Conservation (phyloP, 2,113 vertebrate genomes). For the Coreoperca whiteheadi region DNA sequence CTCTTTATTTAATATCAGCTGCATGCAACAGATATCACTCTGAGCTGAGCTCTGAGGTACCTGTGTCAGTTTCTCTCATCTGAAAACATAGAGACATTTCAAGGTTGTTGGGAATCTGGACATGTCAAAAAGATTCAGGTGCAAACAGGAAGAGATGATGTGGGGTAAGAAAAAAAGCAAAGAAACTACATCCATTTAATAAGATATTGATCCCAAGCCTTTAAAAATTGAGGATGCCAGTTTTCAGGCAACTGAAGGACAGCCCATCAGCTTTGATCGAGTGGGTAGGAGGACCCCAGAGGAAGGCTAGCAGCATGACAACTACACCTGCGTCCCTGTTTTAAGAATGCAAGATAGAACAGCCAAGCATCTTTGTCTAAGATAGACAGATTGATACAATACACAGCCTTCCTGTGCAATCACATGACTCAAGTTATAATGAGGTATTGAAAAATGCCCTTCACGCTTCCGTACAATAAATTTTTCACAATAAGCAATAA, state of each 20-base stretch:
- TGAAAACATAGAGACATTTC: slow-evolving; percentile 31
- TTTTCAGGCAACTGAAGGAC: slow-evolving; percentile 69
- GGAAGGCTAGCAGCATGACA: slow-evolving; percentile 53
- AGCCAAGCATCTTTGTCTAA: not conserved
- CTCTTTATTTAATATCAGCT: slow-evolving; percentile 49
- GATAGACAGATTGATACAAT: not conserved
- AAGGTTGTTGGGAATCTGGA: slow-evolving; percentile 61
- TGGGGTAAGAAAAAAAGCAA: not conserved
- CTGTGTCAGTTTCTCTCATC: slow-evolving; percentile 13
- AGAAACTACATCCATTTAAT: slow-evolving; percentile 70
- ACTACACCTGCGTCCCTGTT: slow-evolving; percentile 50
- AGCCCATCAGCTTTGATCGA: slow-evolving; percentile 75
- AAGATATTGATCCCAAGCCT: slow-evolving; percentile 75
- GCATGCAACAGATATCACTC: slow-evolving; percentile 15
- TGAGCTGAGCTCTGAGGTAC: slow-evolving; percentile 23
- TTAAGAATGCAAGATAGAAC: slow-evolving; percentile 19
- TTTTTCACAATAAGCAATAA: not conserved
- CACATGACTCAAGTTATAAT: not conserved
- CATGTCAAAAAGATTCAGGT: slow-evolving; percentile 28
- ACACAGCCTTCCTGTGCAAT: not conserved
- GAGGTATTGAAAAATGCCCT: not conserved
- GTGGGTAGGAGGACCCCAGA: slow-evolving; percentile 40
- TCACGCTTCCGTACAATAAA: not conserved
- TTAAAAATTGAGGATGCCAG: slow-evolving; percentile 67
- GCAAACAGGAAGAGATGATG: slow-evolving; percentile 36